A percentile compares a stretch with the other conserved stretches of the same genome.
These are phyloP conservation scores for Charadrius vociferus DNA, from an alignment of 2,113 vertebrate genomes.

Conservation along the genomic window DNA sequence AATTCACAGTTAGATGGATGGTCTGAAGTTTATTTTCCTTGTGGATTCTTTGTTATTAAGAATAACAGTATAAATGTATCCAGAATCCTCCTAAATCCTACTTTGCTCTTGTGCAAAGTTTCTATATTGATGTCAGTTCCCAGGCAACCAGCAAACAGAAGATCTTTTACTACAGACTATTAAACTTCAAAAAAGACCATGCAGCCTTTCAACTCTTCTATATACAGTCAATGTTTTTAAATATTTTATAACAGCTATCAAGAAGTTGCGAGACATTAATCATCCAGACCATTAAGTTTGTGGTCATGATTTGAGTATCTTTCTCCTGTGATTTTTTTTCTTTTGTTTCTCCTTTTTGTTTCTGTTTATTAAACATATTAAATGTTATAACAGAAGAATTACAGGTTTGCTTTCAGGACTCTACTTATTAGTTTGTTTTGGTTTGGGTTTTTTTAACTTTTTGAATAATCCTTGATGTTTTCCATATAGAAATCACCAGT, in stretches of 20 bases:
- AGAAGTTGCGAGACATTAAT: neutral
- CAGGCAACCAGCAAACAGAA: neutral
- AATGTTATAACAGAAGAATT: neutral
- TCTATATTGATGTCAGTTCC: neutral
- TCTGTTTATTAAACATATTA: neutral
- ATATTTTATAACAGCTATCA: constrained; percentile 1
- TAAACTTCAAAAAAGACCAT: neutral
- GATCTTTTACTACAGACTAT: neutral
- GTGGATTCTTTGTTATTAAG: neutral
- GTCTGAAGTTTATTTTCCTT: neutral
- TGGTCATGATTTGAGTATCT: neutral
- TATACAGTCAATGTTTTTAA: neutral
- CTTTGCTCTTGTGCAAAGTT: neutral
- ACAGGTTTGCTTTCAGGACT: neutral
- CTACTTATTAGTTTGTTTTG: neutral
- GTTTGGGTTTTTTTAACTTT: neutral
- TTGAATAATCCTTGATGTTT: neutral
- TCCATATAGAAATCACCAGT: neutral
- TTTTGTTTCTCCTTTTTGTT: neutral
- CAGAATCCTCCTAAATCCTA: neutral
- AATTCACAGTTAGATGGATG: neutral
- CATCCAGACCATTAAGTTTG: neutral
- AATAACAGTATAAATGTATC: neutral
- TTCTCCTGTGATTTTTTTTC: neutral
- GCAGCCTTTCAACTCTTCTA: neutral